These are phyloP conservation scores for Rhopalosiphum maidis DNA, from an alignment of 1,140 invertebrate species.

Conservation along the genomic window DNA sequence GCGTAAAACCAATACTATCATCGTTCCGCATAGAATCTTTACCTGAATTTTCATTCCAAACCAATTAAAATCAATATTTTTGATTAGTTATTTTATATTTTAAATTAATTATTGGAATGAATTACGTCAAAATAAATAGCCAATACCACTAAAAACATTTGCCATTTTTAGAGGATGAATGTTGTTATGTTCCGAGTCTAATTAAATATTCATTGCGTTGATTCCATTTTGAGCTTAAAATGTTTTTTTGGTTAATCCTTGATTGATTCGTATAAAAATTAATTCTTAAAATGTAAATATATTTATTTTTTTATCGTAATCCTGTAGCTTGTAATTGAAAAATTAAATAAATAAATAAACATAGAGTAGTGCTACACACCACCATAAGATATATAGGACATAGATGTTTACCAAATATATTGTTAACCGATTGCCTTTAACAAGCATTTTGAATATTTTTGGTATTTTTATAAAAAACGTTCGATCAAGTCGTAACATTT, in stretches of 20 bases:
- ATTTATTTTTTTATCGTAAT: not conserved
- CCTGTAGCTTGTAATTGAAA: not conserved
- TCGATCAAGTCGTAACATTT: not conserved
- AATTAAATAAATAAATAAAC: not conserved
- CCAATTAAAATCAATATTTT: not conserved
- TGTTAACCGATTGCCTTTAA: not conserved
- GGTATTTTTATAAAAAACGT: not conserved
- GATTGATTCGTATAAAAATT: slow-evolving; percentile 9
- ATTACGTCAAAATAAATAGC: not conserved
- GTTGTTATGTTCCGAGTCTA: not conserved
- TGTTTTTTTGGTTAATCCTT: not conserved
- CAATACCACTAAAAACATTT: not conserved
- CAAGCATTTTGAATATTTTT: not conserved
- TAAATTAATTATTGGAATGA: not conserved
- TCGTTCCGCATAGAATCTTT: not conserved
- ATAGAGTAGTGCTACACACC: not conserved
- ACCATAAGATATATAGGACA: not conserved
- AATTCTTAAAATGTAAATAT: not conserved
- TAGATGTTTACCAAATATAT: not conserved
- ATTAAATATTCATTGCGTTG: slow-evolving; percentile 4
- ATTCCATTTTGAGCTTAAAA: not conserved
- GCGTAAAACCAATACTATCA: not conserved
- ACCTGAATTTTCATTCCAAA: not conserved
- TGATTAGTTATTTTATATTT: not conserved
- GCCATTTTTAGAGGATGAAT: not conserved